Conservation (phyloP, 1,140 invertebrate species). For the Aphis craccivora region DNA sequence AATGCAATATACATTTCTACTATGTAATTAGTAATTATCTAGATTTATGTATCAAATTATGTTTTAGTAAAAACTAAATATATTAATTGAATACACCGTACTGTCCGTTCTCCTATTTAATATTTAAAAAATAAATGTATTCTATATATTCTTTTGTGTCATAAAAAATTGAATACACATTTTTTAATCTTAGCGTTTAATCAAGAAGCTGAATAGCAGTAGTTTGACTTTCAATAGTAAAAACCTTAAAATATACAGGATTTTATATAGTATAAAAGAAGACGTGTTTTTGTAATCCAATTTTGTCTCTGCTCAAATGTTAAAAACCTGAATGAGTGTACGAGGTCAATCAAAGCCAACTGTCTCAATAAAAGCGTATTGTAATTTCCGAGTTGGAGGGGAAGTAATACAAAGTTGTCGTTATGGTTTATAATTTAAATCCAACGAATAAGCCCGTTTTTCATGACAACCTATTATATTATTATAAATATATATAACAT, state of each 20-base stretch:
- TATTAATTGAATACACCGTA: too few species aligned
- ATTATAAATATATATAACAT: slow-evolving; percentile 5
- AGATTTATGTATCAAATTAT: too few species aligned
- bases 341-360: slow-evolving; percentile 30
- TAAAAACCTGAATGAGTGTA: slow-evolving; percentile 22
- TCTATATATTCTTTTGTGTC: neutral
- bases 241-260: neutral
- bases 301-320: neutral
- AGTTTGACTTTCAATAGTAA: neutral
- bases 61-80: too few species aligned
- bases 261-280: neutral
- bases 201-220: neutral
- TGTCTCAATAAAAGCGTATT: slow-evolving; percentile 9
- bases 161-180: neutral
- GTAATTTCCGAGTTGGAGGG: slow-evolving; percentile 23
- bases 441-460: neutral
- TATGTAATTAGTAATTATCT: neutral
- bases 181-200: neutral
- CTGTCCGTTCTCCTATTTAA: neutral
- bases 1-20: too few species aligned
- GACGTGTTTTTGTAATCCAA: slow-evolving; percentile 34
- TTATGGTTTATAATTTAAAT: slow-evolving; percentile 28
- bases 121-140: neutral
- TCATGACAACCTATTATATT: neutral
- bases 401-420: neutral